phyloP scores from a whole-genome alignment of 1,140 invertebrate genomes.

The Phymastichus coffea region DNA sequence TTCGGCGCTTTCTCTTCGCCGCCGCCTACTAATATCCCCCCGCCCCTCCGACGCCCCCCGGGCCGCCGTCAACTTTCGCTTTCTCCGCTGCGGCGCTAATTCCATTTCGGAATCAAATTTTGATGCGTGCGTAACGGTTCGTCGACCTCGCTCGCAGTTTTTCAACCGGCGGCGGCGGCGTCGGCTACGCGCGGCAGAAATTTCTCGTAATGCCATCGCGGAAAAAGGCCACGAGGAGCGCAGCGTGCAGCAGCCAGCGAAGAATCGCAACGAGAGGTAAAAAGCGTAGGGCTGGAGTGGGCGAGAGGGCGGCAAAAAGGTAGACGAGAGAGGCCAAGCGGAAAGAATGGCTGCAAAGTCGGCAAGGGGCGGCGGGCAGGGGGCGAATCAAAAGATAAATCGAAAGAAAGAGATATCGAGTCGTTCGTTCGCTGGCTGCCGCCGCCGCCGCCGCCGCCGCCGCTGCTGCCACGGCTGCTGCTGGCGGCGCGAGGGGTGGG shows the following conservation, averaged over 20 bases:
- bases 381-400: conserved; percentile 36
- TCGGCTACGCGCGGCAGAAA: too few relatives aligned
- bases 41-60: too few relatives aligned
- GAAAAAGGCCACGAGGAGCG: conserved; percentile 11
- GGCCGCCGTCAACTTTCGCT: too few relatives aligned
- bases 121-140: too few relatives aligned
- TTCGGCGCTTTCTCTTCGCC: conserved; percentile 7
- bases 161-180: too few relatives aligned
- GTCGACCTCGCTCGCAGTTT: too few relatives aligned
- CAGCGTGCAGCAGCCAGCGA: conserved; percentile 9
- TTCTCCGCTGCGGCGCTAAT: too few relatives aligned
- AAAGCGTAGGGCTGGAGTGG: conserved; percentile 28
- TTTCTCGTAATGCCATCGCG: neutral
- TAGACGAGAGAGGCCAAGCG: conserved; percentile 25
- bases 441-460: neutral
- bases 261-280: conserved; percentile 20
- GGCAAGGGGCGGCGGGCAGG: neutral
- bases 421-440: conserved; percentile 2
- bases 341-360: neutral
- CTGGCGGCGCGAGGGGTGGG: neutral
- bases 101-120: too few relatives aligned
- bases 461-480: conserved; percentile 1
- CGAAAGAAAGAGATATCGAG: conserved; percentile 31
- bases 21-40: too few relatives aligned
- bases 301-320: conserved; percentile 24